phyloP scores from a whole-genome alignment of 1,140 invertebrate genomes.

The Heliconius melpomene region DNA sequence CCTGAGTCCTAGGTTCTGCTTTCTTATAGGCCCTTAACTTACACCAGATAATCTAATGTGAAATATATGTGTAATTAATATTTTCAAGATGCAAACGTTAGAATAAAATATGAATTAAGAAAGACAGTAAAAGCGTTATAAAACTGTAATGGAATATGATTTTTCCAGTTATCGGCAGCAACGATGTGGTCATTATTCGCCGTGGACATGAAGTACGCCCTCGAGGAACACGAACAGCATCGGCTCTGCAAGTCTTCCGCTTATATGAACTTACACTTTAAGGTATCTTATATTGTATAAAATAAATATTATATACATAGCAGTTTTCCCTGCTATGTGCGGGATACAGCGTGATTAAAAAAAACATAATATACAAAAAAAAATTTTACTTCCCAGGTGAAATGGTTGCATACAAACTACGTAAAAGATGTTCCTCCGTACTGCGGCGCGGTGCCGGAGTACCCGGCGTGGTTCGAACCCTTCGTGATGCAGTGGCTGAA shows the following conservation, averaged over 20 bases:
- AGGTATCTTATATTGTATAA: slow-evolving; percentile 70
- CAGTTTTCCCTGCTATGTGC: too few species aligned
- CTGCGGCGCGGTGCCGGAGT: slow-evolving; percentile 96
- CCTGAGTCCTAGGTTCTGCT: too few species aligned
- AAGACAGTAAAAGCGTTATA: too few species aligned
- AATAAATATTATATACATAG: not conserved
- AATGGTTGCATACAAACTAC: slow-evolving; percentile 99
- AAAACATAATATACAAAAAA: not conserved
- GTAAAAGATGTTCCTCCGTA: slow-evolving; percentile 99
- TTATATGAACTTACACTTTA: slow-evolving; percentile 99
- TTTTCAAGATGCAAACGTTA: too few species aligned
- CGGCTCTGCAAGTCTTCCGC: slow-evolving; percentile 97
- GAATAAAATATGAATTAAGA: too few species aligned
- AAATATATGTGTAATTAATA: too few species aligned
- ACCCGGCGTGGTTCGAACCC: slow-evolving; percentile 99
- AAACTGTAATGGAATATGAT: not conserved
- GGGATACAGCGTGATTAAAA: too few species aligned
- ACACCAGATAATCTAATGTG: too few species aligned
- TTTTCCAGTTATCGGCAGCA: slow-evolving; percentile 92
- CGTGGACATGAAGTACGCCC: slow-evolving; percentile 98
- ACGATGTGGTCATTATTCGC: slow-evolving; percentile 99
- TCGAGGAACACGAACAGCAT: slow-evolving; percentile 98
- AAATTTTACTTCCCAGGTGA: slow-evolving; percentile 83
- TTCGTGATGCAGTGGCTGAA: slow-evolving; percentile 99
- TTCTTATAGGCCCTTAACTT: too few species aligned